Conservation (phyloP, 1,140 invertebrate species). For the Rhyzopertha dominica region DNA sequence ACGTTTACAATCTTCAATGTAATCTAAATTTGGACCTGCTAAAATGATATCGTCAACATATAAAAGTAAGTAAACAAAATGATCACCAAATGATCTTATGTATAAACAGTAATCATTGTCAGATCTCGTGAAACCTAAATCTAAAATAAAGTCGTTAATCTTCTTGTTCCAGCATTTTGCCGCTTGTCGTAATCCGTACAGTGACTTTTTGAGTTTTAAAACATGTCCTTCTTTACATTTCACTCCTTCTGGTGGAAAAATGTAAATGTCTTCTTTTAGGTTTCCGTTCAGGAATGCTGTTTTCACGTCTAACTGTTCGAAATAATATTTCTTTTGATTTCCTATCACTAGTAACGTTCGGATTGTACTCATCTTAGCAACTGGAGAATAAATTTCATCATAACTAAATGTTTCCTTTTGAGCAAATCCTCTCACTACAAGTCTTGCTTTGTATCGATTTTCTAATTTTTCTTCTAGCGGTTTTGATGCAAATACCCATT, state of each 20-base stretch:
- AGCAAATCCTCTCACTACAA: constrained; percentile 40
- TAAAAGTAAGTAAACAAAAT: constrained; percentile 16
- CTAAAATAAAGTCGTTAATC: constrained; percentile 15
- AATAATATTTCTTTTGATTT: no score
- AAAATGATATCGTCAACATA: constrained; percentile 23
- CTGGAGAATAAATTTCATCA: no score
- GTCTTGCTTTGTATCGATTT: constrained; percentile 37
- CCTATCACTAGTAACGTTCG: no score
- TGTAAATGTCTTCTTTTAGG: constrained; percentile 9
- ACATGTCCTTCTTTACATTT: neutral
- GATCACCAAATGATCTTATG: constrained; percentile 2
- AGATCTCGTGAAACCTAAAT: constrained; percentile 15
- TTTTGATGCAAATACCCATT: constrained; percentile 41
- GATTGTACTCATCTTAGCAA: constrained; percentile 15
- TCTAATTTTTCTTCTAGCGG: constrained; percentile 19
- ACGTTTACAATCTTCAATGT: constrained; percentile 7
- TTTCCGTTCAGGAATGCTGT: constrained; percentile 12
- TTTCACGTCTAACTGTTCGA: constrained; percentile 12
- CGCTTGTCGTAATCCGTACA: constrained; percentile 16
- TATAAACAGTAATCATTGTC: constrained; percentile 15
- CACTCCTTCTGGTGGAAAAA: constrained; percentile 6
- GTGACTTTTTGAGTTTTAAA: constrained; percentile 11
- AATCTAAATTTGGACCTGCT: constrained; percentile 6
- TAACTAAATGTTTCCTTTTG: constrained; percentile 24
- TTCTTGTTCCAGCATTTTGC: constrained; percentile 9